Evolutionary conservation across 2,888 invertebrate species (phyloP).

Genomic region (Ceramica pisi): DNA sequence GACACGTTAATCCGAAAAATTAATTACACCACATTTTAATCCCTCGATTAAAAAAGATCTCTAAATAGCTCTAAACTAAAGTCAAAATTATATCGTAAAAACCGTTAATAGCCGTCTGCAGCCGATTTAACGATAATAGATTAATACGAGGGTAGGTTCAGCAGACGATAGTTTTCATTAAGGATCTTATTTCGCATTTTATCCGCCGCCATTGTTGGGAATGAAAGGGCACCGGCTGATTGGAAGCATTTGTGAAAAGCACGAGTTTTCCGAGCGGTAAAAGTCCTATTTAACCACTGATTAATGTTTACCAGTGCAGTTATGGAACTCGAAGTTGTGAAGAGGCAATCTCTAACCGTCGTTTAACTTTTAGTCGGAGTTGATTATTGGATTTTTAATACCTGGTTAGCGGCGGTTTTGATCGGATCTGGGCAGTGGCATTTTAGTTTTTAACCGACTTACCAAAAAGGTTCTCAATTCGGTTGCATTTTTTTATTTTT

Average conservation of each 20-base stretch:
- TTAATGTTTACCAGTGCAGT: conserved; percentile 77
- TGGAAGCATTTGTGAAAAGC: conserved; percentile 81
- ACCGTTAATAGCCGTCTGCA: conserved; percentile 77
- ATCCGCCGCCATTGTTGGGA: conserved; percentile 74
- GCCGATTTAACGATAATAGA: conserved; percentile 77
- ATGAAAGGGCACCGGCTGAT: conserved; percentile 78
- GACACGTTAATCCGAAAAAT: conserved; percentile 43
- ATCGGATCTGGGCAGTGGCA: not conserved
- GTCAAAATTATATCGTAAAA: conserved; percentile 59
- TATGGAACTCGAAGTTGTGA: conserved; percentile 62
- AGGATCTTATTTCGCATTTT: conserved; percentile 78
- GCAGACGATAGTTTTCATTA: conserved; percentile 81
- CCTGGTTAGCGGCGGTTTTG: conserved; percentile 24
- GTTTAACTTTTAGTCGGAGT: conserved; percentile 56
- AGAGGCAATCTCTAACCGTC: conserved; percentile 58
- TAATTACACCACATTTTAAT: conserved; percentile 56
- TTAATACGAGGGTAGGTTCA: conserved; percentile 72
- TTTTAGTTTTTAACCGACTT: too few relatives aligned
- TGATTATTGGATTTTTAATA: conserved; percentile 45
- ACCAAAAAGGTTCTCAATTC: too few relatives aligned
- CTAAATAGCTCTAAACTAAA: conserved; percentile 51
- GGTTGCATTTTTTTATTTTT: too few relatives aligned
- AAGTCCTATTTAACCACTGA: conserved; percentile 77
- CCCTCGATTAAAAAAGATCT: conserved; percentile 50
- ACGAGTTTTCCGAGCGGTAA: conserved; percentile 76